phyloP scores from a whole-genome alignment of 2,113 vertebrate species.

The Semnornis frantzii region DNA sequence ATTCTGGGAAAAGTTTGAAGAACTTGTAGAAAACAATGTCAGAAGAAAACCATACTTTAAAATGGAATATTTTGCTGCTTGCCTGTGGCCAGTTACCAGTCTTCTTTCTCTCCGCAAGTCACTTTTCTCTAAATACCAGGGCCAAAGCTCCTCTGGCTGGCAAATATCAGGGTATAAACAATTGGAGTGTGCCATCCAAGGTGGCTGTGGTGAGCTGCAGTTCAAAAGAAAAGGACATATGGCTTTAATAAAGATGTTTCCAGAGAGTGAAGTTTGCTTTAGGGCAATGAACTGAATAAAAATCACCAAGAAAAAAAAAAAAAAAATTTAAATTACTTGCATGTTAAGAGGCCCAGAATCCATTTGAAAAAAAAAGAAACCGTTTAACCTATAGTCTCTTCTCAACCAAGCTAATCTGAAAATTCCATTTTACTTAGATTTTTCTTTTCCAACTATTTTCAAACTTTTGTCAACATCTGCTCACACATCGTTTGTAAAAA shows the following conservation, averaged over 20 bases:
- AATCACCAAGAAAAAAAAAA: not conserved
- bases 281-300: not conserved
- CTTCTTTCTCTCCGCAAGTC: not conserved
- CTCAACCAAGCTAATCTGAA: conserved; percentile 21
- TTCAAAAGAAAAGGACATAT: conserved; percentile 7
- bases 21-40: not conserved
- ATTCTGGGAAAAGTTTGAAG: not conserved
- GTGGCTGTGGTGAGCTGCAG: conserved; percentile 87
- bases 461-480: conserved; percentile 35
- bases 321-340: conserved; percentile 1
- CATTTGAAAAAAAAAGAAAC: not conserved
- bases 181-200: conserved; percentile 84
- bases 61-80: not conserved
- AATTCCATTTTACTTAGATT: conserved; percentile 39
- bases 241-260: conserved; percentile 9
- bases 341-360: not conserved
- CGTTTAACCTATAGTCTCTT: not conserved
- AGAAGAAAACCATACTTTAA: not conserved
- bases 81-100: not conserved
- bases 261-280: not conserved
- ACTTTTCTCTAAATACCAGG: not conserved
- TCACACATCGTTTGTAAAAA: conserved; percentile 42
- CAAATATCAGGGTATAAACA: conserved; percentile 75
- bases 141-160: not conserved
- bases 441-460: conserved; percentile 47